Evolutionary conservation across 2,888 invertebrate species (phyloP).

Genomic region (Pristionchus exspectatus): DNA sequence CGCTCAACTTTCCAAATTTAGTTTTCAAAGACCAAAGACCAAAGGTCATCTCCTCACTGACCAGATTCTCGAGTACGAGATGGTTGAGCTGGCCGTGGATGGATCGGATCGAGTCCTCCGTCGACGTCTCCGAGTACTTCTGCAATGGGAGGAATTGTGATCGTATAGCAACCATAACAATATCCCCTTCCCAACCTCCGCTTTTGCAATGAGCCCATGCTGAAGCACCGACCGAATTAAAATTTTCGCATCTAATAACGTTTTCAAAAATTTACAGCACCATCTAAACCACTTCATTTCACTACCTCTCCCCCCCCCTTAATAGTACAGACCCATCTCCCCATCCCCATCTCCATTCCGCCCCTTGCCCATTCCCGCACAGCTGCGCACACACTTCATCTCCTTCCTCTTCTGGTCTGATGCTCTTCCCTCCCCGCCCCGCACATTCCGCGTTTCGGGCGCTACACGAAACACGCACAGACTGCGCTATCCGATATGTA

Average conservation of each 20-base stretch:
- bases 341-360: neutral
- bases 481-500: no score
- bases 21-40: neutral
- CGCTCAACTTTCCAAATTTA: neutral
- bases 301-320: neutral
- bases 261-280: neutral
- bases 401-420: neutral
- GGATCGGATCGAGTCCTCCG: constrained; percentile 64
- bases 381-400: constrained; percentile 47
- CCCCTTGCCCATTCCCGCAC: neutral
- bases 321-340: neutral
- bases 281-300: neutral
- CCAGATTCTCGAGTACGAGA: constrained; percentile 70
- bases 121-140: constrained; percentile 66
- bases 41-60: constrained; percentile 49
- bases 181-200: neutral
- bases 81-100: constrained; percentile 64
- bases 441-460: neutral
- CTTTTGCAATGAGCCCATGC: neutral
- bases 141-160: constrained; percentile 56
- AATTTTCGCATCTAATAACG: no score
- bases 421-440: neutral
- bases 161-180: no score
- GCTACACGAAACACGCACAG: neutral
- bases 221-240: neutral